A percentile compares a stretch with the other conserved stretches of the same genome.
These are phyloP conservation scores for Ladona fulva DNA, from an alignment of 1,140 invertebrate genomes.

Conservation along the genomic window DNA sequence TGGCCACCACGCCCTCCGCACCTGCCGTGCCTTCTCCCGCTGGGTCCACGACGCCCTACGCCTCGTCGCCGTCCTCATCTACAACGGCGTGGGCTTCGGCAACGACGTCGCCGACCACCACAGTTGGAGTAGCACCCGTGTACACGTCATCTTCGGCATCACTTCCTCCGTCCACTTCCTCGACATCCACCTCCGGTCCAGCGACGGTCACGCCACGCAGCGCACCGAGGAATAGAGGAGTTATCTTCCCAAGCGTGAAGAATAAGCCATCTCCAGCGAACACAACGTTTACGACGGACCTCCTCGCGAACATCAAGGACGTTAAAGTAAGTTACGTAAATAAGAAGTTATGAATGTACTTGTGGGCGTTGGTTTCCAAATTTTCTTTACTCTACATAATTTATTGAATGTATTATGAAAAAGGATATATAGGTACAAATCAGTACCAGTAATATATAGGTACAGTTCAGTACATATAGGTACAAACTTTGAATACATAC, in stretches of 20 bases:
- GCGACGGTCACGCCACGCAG: conserved; percentile 26
- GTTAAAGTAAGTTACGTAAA: conserved; percentile 57
- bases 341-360: neutral
- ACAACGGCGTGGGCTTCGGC: conserved; percentile 30
- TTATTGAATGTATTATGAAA: too few species aligned
- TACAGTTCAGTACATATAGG: too few species aligned
- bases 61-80: conserved; percentile 24
- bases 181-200: conserved; percentile 23
- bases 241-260: conserved; percentile 84
- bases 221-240: conserved; percentile 56
- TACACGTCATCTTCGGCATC: conserved; percentile 27
- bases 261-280: conserved; percentile 77
- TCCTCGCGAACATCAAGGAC: conserved; percentile 56
- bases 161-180: conserved; percentile 24
- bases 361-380: too few species aligned
- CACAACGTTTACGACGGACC: conserved; percentile 65
- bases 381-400: too few species aligned
- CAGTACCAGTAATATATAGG: too few species aligned
- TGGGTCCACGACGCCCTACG: conserved; percentile 25
- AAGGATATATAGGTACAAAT: too few species aligned
- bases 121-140: conserved; percentile 25
- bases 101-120: conserved; percentile 29
- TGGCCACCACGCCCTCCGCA: conserved; percentile 14
- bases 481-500: too few species aligned
- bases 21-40: conserved; percentile 19